Evolutionary conservation across 2,113 vertebrate species (phyloP), one percentile per base, ranked within the genome.

Genomic region (Microcebus ravelobensis): DNA sequence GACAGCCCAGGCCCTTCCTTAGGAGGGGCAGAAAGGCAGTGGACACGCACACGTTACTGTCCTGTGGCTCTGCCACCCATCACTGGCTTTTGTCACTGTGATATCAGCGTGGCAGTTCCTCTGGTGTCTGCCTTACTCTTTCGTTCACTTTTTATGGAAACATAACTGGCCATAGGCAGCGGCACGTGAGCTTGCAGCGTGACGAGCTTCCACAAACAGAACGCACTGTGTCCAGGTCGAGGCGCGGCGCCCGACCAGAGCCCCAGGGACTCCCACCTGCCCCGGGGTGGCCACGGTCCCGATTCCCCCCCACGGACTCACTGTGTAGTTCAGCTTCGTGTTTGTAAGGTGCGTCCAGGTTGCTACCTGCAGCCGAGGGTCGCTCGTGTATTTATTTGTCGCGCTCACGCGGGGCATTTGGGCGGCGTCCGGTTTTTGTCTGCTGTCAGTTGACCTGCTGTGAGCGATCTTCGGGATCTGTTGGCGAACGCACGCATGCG

Each of bases 251-350:
- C 4, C 10, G 50, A 17, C 18, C 71, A 50, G 15, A 13, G 2
- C 48, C 20, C 6, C 1, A 20, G 34, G 25, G 34, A 55, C 15
- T 10, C 3, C 13, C 21, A 31, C 8, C 15, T 61, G 20, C 57
- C 73, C 21, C 39, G 5, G n/a, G 90, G 29, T 57, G 29, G 13
- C 50, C 4, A 5, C 11, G 23, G 11, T 34, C 57, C 61, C 6
- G 0, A 0, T 57, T 50, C 52, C 76, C 73, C 73, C 20, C 2
- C 17, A 4, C 0, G 15, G 42, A 45, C 18, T 10, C 8, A 42
- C 23, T 29, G 21, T 34, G 29, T 13, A n/a, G 61, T 10, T 50
- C 68, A 42, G 23, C 27, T 0, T 65, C 23, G 25, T 6, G 55
- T 42, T 65, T 18, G n/a, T 17, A 15, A 42, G 82, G 4, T 21